These are phyloP conservation scores for Siniperca obscura DNA, from an alignment of 2,797 vertebrate species.

Conservation along the genomic window DNA sequence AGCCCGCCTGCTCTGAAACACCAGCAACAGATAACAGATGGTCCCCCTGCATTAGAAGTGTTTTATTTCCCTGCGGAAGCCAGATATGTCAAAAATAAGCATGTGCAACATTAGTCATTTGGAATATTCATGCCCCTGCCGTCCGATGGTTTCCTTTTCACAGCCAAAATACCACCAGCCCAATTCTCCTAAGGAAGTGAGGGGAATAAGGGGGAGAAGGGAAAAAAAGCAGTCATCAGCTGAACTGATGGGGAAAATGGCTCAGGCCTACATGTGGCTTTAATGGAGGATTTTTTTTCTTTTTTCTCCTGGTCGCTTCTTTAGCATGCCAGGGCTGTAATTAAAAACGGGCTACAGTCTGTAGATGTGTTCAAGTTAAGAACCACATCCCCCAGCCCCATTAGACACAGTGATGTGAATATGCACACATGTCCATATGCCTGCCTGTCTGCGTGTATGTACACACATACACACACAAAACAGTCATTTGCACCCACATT, in stretches of 20 bases:
- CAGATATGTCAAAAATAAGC: slow-evolving; percentile 87
- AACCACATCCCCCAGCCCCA: slow-evolving; percentile 46
- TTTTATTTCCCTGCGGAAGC: slow-evolving; percentile 87
- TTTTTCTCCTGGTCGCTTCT: slow-evolving; percentile 35
- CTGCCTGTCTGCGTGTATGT: slow-evolving; percentile 44
- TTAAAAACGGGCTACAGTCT: slow-evolving; percentile 66
- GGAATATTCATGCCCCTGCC: slow-evolving; percentile 85
- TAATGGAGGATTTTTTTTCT: slow-evolving; percentile 53
- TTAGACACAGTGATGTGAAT: slow-evolving; percentile 59
- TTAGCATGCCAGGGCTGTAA: slow-evolving; percentile 61
- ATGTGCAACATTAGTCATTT: slow-evolving; percentile 86
- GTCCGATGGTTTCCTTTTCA: slow-evolving; percentile 77
- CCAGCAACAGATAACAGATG: slow-evolving; percentile 88
- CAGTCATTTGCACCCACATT: slow-evolving; percentile 56
- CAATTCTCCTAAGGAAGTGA: slow-evolving; percentile 74
- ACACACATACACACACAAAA: slow-evolving; percentile 34
- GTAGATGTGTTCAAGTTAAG: slow-evolving; percentile 65
- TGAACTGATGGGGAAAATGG: slow-evolving; percentile 62
- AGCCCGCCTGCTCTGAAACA: slow-evolving; percentile 81
- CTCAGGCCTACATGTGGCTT: slow-evolving; percentile 56
- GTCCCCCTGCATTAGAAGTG: slow-evolving; percentile 85
- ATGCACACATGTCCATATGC: slow-evolving; percentile 65
- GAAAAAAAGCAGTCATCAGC: slow-evolving; percentile 67
- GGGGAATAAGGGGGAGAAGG: slow-evolving; percentile 37
- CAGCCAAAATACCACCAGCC: slow-evolving; percentile 79